A percentile compares a stretch with the other conserved stretches of the same genome.
phyloP scores from a whole-genome alignment of 2,113 vertebrate genomes.

The Microtus pennsylvanicus region DNA sequence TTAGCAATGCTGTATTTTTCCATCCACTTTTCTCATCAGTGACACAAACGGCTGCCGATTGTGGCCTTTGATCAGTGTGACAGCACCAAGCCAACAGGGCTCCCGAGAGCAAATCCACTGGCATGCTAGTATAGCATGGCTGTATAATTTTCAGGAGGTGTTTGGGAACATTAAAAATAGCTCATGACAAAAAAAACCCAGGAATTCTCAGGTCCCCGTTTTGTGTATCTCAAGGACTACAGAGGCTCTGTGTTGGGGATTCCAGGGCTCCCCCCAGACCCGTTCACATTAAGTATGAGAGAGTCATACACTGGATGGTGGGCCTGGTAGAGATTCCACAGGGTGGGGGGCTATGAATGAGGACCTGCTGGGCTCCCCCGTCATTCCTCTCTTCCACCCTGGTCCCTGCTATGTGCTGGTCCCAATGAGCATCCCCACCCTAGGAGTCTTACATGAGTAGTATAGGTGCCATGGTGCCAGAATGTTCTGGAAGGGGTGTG shows the following conservation, averaged over 20 bases:
- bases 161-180: constrained; percentile 59
- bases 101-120: background rate
- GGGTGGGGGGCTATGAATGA: background rate
- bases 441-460: background rate
- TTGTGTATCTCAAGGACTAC: background rate
- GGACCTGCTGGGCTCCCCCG: background rate
- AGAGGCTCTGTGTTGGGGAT: background rate
- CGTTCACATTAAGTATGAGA: background rate
- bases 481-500: background rate
- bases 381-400: background rate
- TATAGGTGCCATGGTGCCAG: background rate
- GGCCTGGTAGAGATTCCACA: background rate
- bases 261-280: background rate
- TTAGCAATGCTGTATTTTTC: constrained; percentile 55
- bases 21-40: constrained; percentile 29
- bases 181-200: background rate
- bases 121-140: background rate
- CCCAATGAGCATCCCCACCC: background rate
- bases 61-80: constrained; percentile 63
- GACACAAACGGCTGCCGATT: constrained; percentile 25
- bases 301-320: background rate
- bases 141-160: background rate
- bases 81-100: background rate
- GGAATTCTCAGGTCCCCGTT: background rate
- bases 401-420: background rate